These are phyloP conservation scores for Pandemis cinnamomeana DNA, from an alignment of 2,888 invertebrate species.

Conservation along the genomic window DNA sequence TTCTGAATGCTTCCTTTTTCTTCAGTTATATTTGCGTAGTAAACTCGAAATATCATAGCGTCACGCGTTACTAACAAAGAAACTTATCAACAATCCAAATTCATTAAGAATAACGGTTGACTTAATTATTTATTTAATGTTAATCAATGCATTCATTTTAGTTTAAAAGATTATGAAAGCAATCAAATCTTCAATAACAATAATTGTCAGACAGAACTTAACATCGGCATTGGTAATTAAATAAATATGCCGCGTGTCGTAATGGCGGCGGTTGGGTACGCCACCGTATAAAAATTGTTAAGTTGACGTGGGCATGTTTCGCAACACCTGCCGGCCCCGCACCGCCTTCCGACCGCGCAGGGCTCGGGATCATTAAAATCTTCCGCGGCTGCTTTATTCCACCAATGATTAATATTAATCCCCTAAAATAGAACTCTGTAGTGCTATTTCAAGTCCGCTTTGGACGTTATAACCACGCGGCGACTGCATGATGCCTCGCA, in stretches of 20 bases:
- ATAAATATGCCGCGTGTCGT: constrained; percentile 63
- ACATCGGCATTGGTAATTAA: constrained; percentile 59
- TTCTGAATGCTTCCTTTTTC: constrained; percentile 11
- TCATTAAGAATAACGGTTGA: not conserved
- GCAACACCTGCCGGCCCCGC: constrained; percentile 66
- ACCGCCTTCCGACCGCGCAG: constrained; percentile 46
- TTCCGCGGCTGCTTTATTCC: constrained; percentile 17
- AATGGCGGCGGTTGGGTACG: constrained; percentile 66
- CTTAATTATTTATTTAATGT: not conserved
- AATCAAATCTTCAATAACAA: constrained; percentile 11
- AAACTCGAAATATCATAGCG: not conserved
- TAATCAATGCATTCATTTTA: not conserved
- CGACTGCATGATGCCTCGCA: not conserved
- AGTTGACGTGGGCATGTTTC: constrained; percentile 67
- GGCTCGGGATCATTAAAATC: constrained; percentile 30
- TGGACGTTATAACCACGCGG: constrained; percentile 10
- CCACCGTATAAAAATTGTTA: constrained; percentile 71
- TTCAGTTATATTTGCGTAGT: constrained; percentile 7
- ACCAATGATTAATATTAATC: constrained; percentile 25
- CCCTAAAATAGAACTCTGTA: not conserved
- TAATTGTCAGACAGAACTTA: constrained; percentile 23
- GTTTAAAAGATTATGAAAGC: not conserved
- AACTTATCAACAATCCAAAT: not conserved
- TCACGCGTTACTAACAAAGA: not conserved
- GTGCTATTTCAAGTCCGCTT: constrained; percentile 11